Conservation (phyloP, 2,113 vertebrate genomes). For the Bubo bubo region DNA sequence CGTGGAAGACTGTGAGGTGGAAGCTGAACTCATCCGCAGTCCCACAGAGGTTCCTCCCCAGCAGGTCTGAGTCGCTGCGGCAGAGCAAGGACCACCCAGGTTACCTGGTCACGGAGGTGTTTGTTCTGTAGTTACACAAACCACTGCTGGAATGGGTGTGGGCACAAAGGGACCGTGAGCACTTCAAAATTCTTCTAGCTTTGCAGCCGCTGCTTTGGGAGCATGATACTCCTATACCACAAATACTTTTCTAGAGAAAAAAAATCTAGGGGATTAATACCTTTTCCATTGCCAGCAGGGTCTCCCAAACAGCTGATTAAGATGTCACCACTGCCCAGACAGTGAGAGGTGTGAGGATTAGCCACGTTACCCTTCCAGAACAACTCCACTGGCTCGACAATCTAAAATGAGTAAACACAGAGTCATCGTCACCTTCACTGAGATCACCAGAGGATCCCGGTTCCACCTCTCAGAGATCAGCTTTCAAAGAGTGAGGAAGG, state of each 20-base stretch:
- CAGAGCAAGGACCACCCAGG: neutral
- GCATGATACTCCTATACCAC: neutral
- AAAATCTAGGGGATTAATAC: slow-evolving; percentile 55
- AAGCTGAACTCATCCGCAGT: neutral
- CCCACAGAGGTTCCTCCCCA: neutral
- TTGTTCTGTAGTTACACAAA: neutral
- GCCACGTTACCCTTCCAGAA: slow-evolving; percentile 81
- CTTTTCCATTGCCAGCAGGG: slow-evolving; percentile 85
- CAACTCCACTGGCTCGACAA: slow-evolving; percentile 84
- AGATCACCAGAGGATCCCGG: neutral
- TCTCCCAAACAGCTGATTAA: slow-evolving; percentile 92
- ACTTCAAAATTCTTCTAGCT: neutral
- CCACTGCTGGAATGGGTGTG: no score
- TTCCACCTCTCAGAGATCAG: neutral
- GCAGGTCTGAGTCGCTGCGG: neutral
- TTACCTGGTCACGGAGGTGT: neutral
- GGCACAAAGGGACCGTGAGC: neutral
- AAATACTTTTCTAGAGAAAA: neutral
- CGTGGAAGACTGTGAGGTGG: neutral
- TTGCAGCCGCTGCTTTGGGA: neutral
- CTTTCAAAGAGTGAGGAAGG: neutral
- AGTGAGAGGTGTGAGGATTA: slow-evolving; percentile 89
- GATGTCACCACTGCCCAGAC: slow-evolving; percentile 88
- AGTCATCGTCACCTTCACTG: neutral
- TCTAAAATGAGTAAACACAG: slow-evolving; percentile 44